Conservation (phyloP, 2,797 vertebrate genomes). For the Platyrinchus mystaceus region DNA sequence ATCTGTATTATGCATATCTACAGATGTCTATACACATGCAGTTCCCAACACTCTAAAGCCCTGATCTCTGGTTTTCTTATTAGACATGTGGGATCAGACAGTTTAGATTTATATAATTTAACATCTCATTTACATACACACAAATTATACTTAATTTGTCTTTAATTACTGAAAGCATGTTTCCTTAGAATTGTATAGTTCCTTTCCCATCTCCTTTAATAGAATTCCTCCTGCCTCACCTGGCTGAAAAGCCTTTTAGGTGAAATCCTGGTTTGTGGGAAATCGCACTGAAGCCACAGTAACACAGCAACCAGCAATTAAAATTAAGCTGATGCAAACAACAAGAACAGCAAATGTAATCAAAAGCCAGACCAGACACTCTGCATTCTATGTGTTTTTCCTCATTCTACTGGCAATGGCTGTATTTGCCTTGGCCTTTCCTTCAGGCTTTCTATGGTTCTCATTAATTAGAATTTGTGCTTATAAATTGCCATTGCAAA, state of each 20-base stretch:
- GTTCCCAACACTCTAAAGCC: background rate
- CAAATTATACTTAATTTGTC: conserved; percentile 23
- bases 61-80: background rate
- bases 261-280: conserved; percentile 53
- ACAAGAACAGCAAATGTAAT: conserved; percentile 44
- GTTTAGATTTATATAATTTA: background rate
- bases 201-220: background rate
- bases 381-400: conserved; percentile 41
- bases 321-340: conserved; percentile 54
- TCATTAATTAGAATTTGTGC: conserved; percentile 9
- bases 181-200: background rate
- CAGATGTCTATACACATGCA: background rate
- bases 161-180: conserved; percentile 20
- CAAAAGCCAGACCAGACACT: conserved; percentile 43
- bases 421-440: conserved; percentile 30
- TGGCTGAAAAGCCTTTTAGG: background rate
- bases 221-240: background rate
- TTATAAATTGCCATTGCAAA: background rate
- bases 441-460: conserved; percentile 8
- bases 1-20: background rate
- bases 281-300: background rate
- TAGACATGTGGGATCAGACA: background rate
- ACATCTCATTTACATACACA: background rate
- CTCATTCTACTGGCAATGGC: conserved; percentile 11
- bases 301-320: conserved; percentile 41